phyloP scores from a whole-genome alignment of 2,797 vertebrate species.

The Enteromius thamalakanensis region DNA sequence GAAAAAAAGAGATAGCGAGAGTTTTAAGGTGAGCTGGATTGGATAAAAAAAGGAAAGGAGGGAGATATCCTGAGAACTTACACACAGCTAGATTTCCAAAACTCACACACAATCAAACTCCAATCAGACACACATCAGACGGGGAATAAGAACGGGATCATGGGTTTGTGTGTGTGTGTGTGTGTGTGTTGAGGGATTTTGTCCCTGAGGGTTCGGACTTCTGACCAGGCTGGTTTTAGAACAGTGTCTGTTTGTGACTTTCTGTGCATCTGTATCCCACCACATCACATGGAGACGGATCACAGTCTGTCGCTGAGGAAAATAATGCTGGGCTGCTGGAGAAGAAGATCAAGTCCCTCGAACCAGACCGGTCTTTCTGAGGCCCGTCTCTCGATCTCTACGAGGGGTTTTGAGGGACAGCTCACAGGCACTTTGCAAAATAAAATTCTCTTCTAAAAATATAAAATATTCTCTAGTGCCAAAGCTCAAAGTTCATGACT shows the following conservation, averaged over 20 bases:
- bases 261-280: constrained; percentile 43
- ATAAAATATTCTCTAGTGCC: constrained; percentile 54
- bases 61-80: constrained; percentile 51
- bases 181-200: constrained; percentile 67
- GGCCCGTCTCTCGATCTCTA: constrained; percentile 19
- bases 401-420: constrained; percentile 60
- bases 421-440: constrained; percentile 62
- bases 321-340: constrained; percentile 35
- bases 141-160: constrained; percentile 47
- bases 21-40: constrained; percentile 49
- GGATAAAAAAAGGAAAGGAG: constrained; percentile 30
- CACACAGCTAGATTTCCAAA: constrained; percentile 39
- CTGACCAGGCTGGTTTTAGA: constrained; percentile 51
- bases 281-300: constrained; percentile 25
- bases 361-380: background rate
- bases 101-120: constrained; percentile 28
- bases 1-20: background rate
- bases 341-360: constrained; percentile 11
- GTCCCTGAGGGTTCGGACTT: constrained; percentile 55
- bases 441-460: constrained; percentile 48
- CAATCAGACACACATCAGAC: constrained; percentile 40
- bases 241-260: constrained; percentile 54
- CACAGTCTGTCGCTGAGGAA: constrained; percentile 50
- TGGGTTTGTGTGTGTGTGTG: constrained; percentile 51
- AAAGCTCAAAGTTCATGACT: constrained; percentile 56